phyloP scores from a whole-genome alignment of 2,113 vertebrate species.

The Sula dactylatra region DNA sequence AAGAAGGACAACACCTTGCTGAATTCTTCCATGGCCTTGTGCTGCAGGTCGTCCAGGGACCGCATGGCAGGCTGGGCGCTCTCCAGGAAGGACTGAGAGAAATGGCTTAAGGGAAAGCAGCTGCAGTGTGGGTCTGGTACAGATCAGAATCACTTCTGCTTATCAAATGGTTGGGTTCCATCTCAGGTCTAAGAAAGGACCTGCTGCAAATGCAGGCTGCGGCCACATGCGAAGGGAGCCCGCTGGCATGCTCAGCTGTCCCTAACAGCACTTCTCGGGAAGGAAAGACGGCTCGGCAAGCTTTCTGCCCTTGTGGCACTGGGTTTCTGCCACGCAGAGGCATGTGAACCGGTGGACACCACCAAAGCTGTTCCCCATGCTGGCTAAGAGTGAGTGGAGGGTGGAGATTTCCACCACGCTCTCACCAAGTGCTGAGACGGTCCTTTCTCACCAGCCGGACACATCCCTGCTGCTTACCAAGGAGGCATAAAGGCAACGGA shows the following conservation, averaged over 20 bases:
- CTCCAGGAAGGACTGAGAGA: slow-evolving; percentile 87
- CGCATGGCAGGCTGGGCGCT: slow-evolving; percentile 88
- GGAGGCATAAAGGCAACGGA: rapidly evolving
- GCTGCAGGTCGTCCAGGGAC: slow-evolving; percentile 89
- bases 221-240: rapidly evolving
- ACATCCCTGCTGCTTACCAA: neutral
- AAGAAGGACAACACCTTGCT: slow-evolving; percentile 89
- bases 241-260: rapidly evolving
- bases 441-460: neutral
- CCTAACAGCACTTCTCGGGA: neutral
- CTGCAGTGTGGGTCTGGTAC: rapidly evolving
- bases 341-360: neutral
- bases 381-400: neutral
- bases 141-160: neutral
- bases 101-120: slow-evolving; percentile 69
- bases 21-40: slow-evolving; percentile 90
- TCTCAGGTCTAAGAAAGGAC: neutral
- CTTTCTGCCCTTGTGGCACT: neutral
- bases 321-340: neutral
- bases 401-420: neutral
- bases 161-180: neutral
- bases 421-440: neutral
- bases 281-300: neutral
- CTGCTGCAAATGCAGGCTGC: neutral
- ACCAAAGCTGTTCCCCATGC: neutral